Conservation (phyloP, 1,140 invertebrate genomes). For the Bombyx mandarina region DNA sequence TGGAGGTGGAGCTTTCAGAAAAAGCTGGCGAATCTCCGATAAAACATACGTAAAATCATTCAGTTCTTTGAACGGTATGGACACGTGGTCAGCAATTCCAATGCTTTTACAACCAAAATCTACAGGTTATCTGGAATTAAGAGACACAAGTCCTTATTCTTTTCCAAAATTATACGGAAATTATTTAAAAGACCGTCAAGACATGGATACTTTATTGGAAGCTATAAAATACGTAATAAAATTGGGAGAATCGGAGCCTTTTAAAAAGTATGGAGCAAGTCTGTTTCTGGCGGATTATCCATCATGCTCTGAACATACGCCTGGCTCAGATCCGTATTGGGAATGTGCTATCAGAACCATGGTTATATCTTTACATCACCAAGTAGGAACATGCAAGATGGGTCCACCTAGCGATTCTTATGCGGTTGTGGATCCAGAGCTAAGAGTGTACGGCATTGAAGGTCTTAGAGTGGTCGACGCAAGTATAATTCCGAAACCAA, state of each 20-base stretch:
- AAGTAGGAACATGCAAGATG: slow-evolving; percentile 83
- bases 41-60: slow-evolving; percentile 39
- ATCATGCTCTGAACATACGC: slow-evolving; percentile 67
- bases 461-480: slow-evolving; percentile 82
- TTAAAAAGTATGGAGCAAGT: slow-evolving; percentile 72
- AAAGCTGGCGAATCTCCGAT: slow-evolving; percentile 49
- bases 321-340: slow-evolving; percentile 80
- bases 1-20: slow-evolving; percentile 45
- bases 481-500: slow-evolving; percentile 81
- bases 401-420: slow-evolving; percentile 75
- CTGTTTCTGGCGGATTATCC: slow-evolving; percentile 72
- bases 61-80: slow-evolving; percentile 54
- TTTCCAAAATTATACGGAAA: slow-evolving; percentile 83
- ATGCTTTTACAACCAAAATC: slow-evolving; percentile 83
- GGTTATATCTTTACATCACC: slow-evolving; percentile 77
- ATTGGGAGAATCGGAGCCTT: slow-evolving; percentile 73
- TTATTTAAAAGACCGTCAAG: slow-evolving; percentile 77
- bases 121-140: slow-evolving; percentile 77
- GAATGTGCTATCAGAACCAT: slow-evolving; percentile 79
- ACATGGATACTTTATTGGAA: slow-evolving; percentile 78
- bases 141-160: slow-evolving; percentile 80
- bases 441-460: slow-evolving; percentile 80
- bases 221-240: slow-evolving; percentile 76
- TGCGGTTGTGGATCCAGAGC: slow-evolving; percentile 82
- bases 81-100: slow-evolving; percentile 79